Evolutionary conservation across 1,140 invertebrate species (phyloP), one percentile per base, ranked within the genome.

Genomic region (Drosophila orosa): DNA sequence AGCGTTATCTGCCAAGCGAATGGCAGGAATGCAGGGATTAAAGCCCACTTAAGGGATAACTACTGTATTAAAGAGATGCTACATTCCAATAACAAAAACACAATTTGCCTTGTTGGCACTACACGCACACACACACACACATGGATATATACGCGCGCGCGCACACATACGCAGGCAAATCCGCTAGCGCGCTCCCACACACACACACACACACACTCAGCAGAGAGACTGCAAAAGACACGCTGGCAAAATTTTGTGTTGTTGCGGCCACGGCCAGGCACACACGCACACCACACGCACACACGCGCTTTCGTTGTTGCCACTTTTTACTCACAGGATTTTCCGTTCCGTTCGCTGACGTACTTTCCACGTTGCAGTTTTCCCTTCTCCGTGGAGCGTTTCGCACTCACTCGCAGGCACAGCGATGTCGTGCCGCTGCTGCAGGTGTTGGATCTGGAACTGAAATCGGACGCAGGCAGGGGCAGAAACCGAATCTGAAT

Each of bases 261-360:
- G 54, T 59, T 71, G 68, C 40, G 17, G 31, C 52, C 19, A 33
- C 48, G 47, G 47, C 47, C 47, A 48, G 25, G 24, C 24, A 15
- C 19, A 44, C 45, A 47, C 29, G 29, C n/a, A n/a, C n/a, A n/a
- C n/a, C 45, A 47, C 25, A 12, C 45, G 25, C 44, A 27, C 45
- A 47, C 15, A 33, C 17, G 50, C 31, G 33, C 24, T 24, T 35
- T 29, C 31, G 52, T 63, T 69, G 47, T 61, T 44, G 35, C 54
- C 52, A 60, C 50, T 17, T 62, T 58, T 60, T 76, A 65, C 74
- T 77, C 57, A 77, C 74, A 77, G 74, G 74, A 77, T 66, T 75
- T 52, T 59, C 45, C 40, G 50, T 39, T 60, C 58, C 45, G 62
- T 66, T 68, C 50, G 72, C 66, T 83, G 84, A 83, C 84, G 83